Conservation (phyloP, 1,140 invertebrate species). For the Procambarus virginalis region DNA sequence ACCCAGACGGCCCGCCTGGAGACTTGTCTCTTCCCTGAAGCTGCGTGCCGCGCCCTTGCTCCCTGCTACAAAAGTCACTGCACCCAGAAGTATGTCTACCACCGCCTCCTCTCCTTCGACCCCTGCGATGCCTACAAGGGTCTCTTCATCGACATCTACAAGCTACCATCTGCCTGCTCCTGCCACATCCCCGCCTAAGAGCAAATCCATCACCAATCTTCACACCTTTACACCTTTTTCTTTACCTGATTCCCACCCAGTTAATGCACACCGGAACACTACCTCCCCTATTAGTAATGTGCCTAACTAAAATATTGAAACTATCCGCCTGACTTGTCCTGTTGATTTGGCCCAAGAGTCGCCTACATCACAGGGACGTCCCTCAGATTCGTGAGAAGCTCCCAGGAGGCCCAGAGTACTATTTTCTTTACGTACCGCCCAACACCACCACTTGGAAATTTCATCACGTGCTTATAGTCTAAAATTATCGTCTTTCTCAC, state of each 20-base stretch:
- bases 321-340: constrained; percentile 21
- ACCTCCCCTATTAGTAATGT: not conserved
- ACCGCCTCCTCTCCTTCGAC: constrained; percentile 71
- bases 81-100: constrained; percentile 72
- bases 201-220: not conserved
- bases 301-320: constrained; percentile 50
- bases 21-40: constrained; percentile 70
- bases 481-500: constrained; percentile 10
- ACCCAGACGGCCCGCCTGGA: constrained; percentile 71
- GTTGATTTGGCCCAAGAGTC: not conserved
- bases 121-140: constrained; percentile 72
- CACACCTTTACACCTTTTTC: not conserved
- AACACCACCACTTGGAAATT: constrained; percentile 21
- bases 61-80: constrained; percentile 72
- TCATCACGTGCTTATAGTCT: constrained; percentile 5
- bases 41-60: constrained; percentile 71
- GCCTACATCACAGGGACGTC: constrained; percentile 16
- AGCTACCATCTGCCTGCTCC: constrained; percentile 72
- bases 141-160: constrained; percentile 72
- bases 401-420: constrained; percentile 61
- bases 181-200: constrained; percentile 70
- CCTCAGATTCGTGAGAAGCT: constrained; percentile 42
- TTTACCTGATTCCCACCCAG: not conserved
- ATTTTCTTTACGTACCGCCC: constrained; percentile 62
- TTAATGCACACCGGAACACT: not conserved